phyloP scores from a whole-genome alignment of 2,888 invertebrate genomes.

The Melanchra persicariae region DNA sequence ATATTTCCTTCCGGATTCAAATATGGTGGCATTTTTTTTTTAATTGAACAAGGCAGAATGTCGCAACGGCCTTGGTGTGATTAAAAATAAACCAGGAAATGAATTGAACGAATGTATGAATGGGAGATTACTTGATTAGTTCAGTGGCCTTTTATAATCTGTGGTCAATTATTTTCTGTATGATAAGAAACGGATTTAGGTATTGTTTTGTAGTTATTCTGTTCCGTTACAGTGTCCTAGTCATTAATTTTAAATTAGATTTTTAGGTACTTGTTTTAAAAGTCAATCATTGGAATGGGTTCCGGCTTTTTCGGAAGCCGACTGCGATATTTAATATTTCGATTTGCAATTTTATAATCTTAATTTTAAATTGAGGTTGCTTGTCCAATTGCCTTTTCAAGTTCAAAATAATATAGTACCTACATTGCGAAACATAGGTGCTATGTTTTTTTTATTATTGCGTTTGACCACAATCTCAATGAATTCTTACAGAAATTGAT shows the following conservation, averaged over 20 bases:
- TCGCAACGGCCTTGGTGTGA: constrained; percentile 68
- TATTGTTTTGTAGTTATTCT: constrained; percentile 55
- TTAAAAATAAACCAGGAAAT: constrained; percentile 73
- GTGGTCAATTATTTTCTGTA: constrained; percentile 56
- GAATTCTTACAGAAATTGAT: too few species aligned
- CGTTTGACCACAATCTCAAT: too few species aligned
- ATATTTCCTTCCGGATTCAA: constrained; percentile 65
- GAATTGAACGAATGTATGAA: constrained; percentile 53
- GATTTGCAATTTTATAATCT: constrained; percentile 53
- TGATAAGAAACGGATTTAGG: constrained; percentile 67
- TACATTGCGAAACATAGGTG: neutral
- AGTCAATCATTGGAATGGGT: constrained; percentile 50
- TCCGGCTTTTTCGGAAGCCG: constrained; percentile 62
- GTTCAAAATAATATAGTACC: neutral
- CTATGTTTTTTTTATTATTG: too few species aligned
- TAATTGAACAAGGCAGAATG: constrained; percentile 57
- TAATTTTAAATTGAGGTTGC: constrained; percentile 51
- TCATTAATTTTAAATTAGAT: constrained; percentile 60
- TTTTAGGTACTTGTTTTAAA: constrained; percentile 49
- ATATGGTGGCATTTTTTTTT: constrained; percentile 34
- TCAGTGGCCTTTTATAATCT: constrained; percentile 69
- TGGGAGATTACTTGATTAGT: constrained; percentile 68
- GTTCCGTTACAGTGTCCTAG: constrained; percentile 66
- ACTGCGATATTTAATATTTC: constrained; percentile 28
- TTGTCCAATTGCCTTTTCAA: constrained; percentile 31